Evolutionary conservation across 2,888 invertebrate genomes (phyloP), one percentile per base, ranked within the genome.

Genomic region (Diarsia dahlii): DNA sequence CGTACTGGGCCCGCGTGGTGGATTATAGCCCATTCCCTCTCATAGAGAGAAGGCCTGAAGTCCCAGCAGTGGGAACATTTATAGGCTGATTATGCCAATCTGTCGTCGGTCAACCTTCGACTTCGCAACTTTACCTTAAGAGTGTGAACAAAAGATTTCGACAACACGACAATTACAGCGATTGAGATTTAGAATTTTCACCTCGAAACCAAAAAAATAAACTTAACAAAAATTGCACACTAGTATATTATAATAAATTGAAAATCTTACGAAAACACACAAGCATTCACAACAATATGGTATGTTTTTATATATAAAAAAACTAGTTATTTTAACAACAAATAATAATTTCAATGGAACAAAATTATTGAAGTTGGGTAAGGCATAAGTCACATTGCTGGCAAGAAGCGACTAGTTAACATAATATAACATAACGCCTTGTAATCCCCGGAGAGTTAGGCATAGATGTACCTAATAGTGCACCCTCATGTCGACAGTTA

Each of bases 141-240:
- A 12, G 6, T 67, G 39, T 23, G 58, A 15, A 50, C 10, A 77
- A 58, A 66, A 60, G 20, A 8, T 62, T 62, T 45, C 50, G 23
- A 68, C 20, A 50, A 39, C 34, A 78, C 64, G 39, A 69, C 28
- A 18, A 45, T 39, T 52, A 12, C 48, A 10, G 70, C 50, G 62
- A 74, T 15, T 65, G 39, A 63, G 45, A 56, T 77, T 65, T 70
- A 45, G 34, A 71, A 52, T 34, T 46, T 63, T 63, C 62, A 63
- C 45, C 63, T 20, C 1, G 2, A 34, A 48, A 62, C n/a, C 8
- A 9, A 52, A 58, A 56, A 13, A 58, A 4, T 3, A 71, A 73
- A 80, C 67, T 58, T 71, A 81, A 81, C 71, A 60, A 81, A 50
- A 64, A 81, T 81, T 81, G 81, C 81, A 81, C 81, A 65, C 68